Percentiles rank a stretch among this genome's conserved stretches.
These are phyloP conservation scores for Myrmecophaga tridactyla DNA, from an alignment of 2,113 vertebrate species.

Conservation along the genomic window DNA sequence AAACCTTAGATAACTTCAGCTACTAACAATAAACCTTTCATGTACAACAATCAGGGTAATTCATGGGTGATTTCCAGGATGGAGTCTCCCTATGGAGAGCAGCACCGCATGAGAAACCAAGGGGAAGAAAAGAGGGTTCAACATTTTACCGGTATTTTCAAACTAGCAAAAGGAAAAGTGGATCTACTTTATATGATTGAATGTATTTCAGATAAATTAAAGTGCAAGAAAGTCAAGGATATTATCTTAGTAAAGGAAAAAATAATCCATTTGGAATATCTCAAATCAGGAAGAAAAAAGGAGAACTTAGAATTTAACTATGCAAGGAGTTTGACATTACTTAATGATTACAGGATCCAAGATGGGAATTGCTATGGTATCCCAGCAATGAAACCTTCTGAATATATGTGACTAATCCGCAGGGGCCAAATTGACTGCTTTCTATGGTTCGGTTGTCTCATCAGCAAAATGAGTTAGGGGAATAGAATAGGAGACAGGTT, in stretches of 20 bases:
- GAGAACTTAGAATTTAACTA: background rate
- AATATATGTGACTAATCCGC: background rate
- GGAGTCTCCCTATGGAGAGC: background rate
- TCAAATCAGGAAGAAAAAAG: constrained; percentile 33
- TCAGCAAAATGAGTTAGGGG: background rate
- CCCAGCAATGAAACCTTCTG: background rate
- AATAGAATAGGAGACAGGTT: background rate
- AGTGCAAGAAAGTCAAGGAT: constrained; percentile 52
- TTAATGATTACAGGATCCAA: background rate
- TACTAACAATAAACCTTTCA: background rate
- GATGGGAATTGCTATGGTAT: background rate
- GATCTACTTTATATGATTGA: background rate
- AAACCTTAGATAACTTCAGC: background rate
- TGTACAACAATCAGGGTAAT: background rate
- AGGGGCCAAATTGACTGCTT: background rate
- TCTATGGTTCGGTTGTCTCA: background rate
- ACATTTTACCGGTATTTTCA: constrained; percentile 28
- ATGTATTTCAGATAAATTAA: constrained; percentile 36
- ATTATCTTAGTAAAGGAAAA: constrained; percentile 47
- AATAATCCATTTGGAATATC: constrained; percentile 47
- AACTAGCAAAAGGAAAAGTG: constrained; percentile 44
- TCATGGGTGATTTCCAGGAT: background rate
- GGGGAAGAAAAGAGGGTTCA: background rate
- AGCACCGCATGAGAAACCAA: background rate
- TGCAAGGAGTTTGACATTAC: background rate